Percentiles rank a stretch among this genome's conserved stretches.
Conservation (phyloP, 2,113 vertebrate genomes). For the Arenaria interpres region DNA sequence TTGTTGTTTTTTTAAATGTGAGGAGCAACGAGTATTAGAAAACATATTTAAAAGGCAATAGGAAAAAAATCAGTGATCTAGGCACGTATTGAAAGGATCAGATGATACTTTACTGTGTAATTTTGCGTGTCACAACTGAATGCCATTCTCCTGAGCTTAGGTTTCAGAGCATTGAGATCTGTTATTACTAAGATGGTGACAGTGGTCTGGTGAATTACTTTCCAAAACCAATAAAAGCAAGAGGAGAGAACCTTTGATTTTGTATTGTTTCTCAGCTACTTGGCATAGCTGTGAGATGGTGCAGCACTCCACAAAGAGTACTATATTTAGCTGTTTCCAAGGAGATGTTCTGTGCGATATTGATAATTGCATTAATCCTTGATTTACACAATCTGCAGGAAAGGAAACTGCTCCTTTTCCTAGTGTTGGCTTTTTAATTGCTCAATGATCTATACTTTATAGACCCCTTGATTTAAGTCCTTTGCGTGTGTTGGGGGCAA, state of each 20-base stretch:
- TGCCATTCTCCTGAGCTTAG: background rate
- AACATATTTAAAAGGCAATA: fast-evolving
- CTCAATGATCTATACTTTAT: background rate
- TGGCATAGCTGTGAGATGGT: conserved; percentile 60
- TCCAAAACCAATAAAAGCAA: background rate
- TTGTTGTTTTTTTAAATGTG: background rate
- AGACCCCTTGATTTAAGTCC: background rate
- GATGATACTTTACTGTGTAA: background rate
- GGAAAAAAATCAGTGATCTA: background rate
- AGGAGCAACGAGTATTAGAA: background rate
- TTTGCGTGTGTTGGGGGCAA: background rate
- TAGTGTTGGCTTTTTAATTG: conserved; percentile 47
- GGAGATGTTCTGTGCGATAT: conserved; percentile 73
- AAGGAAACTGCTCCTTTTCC: conserved; percentile 59
- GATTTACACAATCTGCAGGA: conserved; percentile 64
- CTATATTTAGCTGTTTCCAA: conserved; percentile 78
- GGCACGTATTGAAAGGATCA: background rate
- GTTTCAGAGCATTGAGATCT: background rate
- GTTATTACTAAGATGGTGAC: background rate
- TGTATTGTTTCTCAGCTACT: conserved; percentile 53
- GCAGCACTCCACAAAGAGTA: conserved; percentile 34
- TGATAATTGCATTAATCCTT: conserved; percentile 76
- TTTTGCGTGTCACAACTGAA: background rate
- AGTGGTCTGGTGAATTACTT: background rate
- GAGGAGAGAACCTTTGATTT: conserved; percentile 8